Conservation (phyloP, 2,113 vertebrate genomes). For the Anarrhichthys ocellatus region DNA sequence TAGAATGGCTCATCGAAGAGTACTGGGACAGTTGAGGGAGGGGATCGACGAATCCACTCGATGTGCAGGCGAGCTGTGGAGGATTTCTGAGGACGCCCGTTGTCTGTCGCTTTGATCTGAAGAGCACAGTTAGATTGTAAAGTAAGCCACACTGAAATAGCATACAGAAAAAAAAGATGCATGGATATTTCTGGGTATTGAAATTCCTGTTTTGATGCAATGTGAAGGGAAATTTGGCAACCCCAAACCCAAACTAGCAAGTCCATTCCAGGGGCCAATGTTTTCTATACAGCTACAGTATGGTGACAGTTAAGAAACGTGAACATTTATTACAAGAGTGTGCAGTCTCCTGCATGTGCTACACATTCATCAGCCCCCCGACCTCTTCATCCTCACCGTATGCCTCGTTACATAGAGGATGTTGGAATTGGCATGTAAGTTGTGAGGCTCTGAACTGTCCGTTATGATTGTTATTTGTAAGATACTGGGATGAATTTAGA, state of each 20-base stretch:
- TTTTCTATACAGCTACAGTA: background rate
- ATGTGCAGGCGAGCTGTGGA: conserved; percentile 94
- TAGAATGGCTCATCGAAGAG: conserved; percentile 93
- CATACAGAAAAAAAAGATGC: background rate
- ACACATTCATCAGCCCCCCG: too few species aligned
- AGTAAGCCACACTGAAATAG: background rate
- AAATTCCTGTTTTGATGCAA: background rate
- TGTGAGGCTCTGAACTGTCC: background rate
- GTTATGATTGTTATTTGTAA: background rate
- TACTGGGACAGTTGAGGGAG: conserved; percentile 78
- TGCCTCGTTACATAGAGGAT: background rate
- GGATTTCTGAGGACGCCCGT: conserved; percentile 95
- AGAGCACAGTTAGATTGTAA: conserved; percentile 6
- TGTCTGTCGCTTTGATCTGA: conserved; percentile 97
- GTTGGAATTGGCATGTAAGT: too few species aligned
- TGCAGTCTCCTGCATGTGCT: background rate
- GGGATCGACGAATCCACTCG: conserved; percentile 93
- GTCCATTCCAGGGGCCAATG: background rate
- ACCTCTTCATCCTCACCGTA: background rate
- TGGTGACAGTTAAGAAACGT: background rate
- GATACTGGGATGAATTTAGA: background rate
- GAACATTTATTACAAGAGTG: background rate
- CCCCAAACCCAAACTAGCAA: background rate
- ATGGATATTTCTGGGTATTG: background rate
- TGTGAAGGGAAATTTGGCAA: background rate